These are phyloP conservation scores for Esperia sulphurella DNA, from an alignment of 2,888 invertebrate genomes.

Conservation along the genomic window DNA sequence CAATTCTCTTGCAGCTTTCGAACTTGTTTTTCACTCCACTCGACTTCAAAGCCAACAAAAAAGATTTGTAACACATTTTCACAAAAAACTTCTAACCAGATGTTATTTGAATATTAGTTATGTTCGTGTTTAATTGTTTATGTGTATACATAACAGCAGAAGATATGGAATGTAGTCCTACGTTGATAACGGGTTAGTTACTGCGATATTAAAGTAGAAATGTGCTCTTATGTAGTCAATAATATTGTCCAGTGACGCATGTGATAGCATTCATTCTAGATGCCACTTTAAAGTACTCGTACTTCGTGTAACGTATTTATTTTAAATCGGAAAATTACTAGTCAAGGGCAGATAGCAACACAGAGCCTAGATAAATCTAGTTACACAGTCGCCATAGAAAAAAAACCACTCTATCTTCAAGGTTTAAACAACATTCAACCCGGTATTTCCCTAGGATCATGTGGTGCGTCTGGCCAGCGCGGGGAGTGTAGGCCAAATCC, in stretches of 20 bases:
- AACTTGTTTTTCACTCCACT: conserved; percentile 29
- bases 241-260: conserved; percentile 30
- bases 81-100: conserved; percentile 1
- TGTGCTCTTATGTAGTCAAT: conserved; percentile 29
- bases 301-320: too few relatives aligned
- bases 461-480: too few relatives aligned
- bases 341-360: too few relatives aligned
- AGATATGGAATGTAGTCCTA: conserved; percentile 17
- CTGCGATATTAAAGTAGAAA: conserved; percentile 28
- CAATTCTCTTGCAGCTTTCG: conserved; percentile 18
- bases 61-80: conserved; percentile 50
- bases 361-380: too few relatives aligned
- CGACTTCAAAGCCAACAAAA: conserved; percentile 33
- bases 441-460: too few relatives aligned
- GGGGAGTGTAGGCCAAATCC: too few relatives aligned
- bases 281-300: conserved; percentile 5
- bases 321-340: too few relatives aligned
- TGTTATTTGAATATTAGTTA: background rate
- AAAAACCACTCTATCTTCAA: too few relatives aligned
- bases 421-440: too few relatives aligned
- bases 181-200: conserved; percentile 26
- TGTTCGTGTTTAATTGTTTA: background rate
- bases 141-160: background rate
- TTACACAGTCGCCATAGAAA: too few relatives aligned
- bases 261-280: conserved; percentile 36